Conservation (phyloP, 2,888 invertebrate species). For the Isoperla grammatica region DNA sequence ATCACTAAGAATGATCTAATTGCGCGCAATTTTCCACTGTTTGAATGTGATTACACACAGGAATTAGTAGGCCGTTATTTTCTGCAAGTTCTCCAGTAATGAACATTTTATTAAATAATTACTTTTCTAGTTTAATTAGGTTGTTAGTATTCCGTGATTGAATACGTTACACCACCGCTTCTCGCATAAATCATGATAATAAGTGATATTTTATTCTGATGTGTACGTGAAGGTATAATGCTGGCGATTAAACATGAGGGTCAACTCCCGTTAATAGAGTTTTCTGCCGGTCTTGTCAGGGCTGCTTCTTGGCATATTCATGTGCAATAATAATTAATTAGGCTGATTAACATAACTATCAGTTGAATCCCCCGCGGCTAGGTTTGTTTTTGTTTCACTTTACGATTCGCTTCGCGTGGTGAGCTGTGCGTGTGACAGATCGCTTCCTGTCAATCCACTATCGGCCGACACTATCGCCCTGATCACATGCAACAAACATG, state of each 20-base stretch:
- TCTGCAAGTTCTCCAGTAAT: no score
- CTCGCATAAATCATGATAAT: conserved; percentile 2
- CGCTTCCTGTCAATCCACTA: conserved; percentile 4
- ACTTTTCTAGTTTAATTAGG: no score
- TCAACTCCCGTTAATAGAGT: conserved; percentile 16
- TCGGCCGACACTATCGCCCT: not conserved
- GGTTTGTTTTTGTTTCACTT: conserved; percentile 11
- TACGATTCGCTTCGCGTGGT: not conserved
- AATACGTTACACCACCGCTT: no score
- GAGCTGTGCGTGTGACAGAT: conserved; percentile 10
- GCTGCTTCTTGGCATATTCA: conserved; percentile 3
- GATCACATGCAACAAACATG: conserved; percentile 6
- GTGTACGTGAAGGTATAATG: no score
- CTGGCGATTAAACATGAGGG: no score
- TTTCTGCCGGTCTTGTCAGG: conserved; percentile 15
- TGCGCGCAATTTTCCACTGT: no score
- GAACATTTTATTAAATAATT: no score
- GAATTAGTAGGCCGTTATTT: no score
- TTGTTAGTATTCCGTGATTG: no score
- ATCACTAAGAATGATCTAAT: no score
- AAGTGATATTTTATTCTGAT: conserved; percentile 12
- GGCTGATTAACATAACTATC: conserved; percentile 20
- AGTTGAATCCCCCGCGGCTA: conserved; percentile 3
- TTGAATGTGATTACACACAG: no score
- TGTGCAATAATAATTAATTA: conserved; percentile 22